These are phyloP conservation scores for Pocillopora verrucosa DNA, from an alignment of 64 coral and sea anemone genomes.

Conservation along the genomic window DNA sequence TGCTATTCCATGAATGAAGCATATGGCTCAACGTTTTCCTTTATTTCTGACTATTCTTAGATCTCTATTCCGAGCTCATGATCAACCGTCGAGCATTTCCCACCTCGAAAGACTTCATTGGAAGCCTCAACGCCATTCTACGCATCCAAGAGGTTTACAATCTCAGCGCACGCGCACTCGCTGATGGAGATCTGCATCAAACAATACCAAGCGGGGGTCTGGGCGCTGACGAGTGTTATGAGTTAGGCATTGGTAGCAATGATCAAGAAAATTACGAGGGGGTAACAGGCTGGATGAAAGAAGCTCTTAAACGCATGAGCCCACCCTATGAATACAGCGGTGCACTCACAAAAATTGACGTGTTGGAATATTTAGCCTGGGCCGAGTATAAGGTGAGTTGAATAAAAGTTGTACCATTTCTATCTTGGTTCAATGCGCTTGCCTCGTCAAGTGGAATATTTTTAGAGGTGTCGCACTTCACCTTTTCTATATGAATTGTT, in stretches of 20 bases:
- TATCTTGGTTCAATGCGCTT: too few species aligned
- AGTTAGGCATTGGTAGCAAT: slow-evolving; percentile 73
- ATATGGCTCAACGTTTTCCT: too few species aligned
- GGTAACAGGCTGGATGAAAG: slow-evolving; percentile 70
- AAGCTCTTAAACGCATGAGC: slow-evolving; percentile 70
- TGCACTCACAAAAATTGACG: slow-evolving; percentile 48
- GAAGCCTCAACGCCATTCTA: slow-evolving; percentile 74
- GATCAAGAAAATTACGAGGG: slow-evolving; percentile 46
- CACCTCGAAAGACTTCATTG: slow-evolving; percentile 64
- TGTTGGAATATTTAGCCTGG: slow-evolving; percentile 91
- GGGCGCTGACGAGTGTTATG: slow-evolving; percentile 77
- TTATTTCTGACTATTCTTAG: neutral
- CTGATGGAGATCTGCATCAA: slow-evolving; percentile 60
- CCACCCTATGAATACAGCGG: slow-evolving; percentile 71
- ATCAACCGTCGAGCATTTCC: slow-evolving; percentile 54
- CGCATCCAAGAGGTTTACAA: slow-evolving; percentile 93
- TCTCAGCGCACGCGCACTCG: slow-evolving; percentile 60
- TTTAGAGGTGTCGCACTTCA: too few species aligned
- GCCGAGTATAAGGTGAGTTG: slow-evolving; percentile 85
- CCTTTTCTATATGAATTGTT: too few species aligned
- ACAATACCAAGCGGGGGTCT: slow-evolving; percentile 48
- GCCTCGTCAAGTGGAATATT: too few species aligned
- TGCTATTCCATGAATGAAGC: too few species aligned
- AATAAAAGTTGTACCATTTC: neutral
- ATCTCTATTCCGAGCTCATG: slow-evolving; percentile 15